These are phyloP conservation scores for Drosophila mercatorum DNA, from an alignment of 2,888 invertebrate genomes.

Conservation along the genomic window DNA sequence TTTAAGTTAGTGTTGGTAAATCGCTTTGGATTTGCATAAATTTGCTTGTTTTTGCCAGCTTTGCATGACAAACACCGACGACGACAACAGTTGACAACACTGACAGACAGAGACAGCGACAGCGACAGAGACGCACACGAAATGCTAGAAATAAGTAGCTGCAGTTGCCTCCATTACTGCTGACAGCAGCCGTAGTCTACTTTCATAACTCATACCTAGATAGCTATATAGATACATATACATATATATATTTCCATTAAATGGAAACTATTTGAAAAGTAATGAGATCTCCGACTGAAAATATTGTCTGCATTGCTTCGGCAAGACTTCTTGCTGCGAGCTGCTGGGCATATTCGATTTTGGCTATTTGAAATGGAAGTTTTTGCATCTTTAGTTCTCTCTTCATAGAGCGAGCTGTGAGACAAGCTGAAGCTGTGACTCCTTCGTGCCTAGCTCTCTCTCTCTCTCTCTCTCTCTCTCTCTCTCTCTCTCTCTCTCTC, in stretches of 20 bases:
- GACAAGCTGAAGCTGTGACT: too few species aligned
- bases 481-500: too few species aligned
- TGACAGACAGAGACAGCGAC: conserved; percentile 30
- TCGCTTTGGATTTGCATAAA: conserved; percentile 79
- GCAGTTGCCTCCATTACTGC: conserved; percentile 31
- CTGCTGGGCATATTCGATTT: background rate
- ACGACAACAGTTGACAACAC: conserved; percentile 49
- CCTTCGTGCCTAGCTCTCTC: too few species aligned
- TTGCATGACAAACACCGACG: conserved; percentile 57
- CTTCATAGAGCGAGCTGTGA: too few species aligned
- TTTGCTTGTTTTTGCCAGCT: conserved; percentile 69
- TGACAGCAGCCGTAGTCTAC: conserved; percentile 12
- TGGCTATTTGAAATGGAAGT: too few species aligned
- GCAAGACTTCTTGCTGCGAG: too few species aligned
- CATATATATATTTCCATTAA: background rate
- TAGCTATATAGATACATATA: too few species aligned
- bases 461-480: too few species aligned
- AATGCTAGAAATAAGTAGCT: conserved; percentile 21
- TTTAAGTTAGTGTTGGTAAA: conserved; percentile 79
- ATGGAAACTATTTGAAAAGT: background rate
- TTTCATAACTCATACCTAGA: background rate
- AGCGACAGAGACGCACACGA: background rate
- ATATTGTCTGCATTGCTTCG: background rate
- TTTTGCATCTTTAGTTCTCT: too few species aligned
- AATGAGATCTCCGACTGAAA: background rate